Evolutionary conservation across 2,797 vertebrate species (phyloP), one percentile per base, ranked within the genome.

Genomic region (Phylloscopus collybita): DNA sequence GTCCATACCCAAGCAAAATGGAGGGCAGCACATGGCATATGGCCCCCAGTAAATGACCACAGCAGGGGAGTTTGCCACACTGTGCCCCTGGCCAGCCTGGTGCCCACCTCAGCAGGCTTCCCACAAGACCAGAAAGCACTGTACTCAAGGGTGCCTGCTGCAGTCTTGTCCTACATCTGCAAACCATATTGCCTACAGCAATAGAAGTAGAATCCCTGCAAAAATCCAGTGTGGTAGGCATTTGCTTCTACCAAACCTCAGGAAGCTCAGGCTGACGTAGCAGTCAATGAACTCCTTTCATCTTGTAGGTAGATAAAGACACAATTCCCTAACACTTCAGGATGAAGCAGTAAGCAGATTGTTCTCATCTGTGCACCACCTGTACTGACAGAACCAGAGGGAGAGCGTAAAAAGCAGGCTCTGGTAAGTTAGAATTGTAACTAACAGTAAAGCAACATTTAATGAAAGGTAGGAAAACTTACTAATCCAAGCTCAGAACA

Each of bases 1-100:
- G 0, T 13, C 50, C 7, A 8, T 36, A 78, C 7, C 1, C 3
- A 0, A 40, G 11, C 8, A 4, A 40, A 54, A 56, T 49, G n/a
- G 17, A 51, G 7, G 22, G n/a, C 30, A 79, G 62, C 60, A 42
- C 16, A 10, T 1, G 5, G 26, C 32, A 71, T 16, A 38, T 3
- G 1, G 1, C 22, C 49, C 18, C 10, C 53, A 50, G 34, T 5
- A 45, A 86, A 75, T 4, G 1, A 42, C 25, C 12, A 42, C 12
- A 40, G 44, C 30, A 60, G 6, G 23, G 47, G 8, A 53, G 17
- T 34, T 26, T 17, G 19, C 19, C 20, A 27, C 29, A 40, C 6
- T n/a, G 44, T 16, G 22, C 22, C 26, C 29, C 42, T 64, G 53
- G 53, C 26, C 47, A 20, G 13, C 26, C 20, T 16, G 0, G 0